Evolutionary conservation across 1,140 invertebrate species (phyloP), one percentile per base, ranked within the genome.

Genomic region (Sminthurinus signatus): DNA sequence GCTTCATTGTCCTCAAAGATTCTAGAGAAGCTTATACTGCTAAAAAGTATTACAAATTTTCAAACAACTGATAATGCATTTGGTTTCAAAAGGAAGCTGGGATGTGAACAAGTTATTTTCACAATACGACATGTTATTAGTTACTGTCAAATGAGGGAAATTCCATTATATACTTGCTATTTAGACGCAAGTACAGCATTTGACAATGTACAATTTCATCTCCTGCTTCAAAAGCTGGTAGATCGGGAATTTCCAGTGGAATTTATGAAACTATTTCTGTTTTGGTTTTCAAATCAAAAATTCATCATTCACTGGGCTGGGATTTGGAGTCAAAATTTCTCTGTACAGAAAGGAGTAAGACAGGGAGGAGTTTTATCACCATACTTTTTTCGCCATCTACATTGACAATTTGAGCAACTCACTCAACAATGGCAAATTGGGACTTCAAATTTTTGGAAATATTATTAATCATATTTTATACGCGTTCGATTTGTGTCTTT

Each of bases 171-270:
- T n/a, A 19, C 43, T 12, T 29, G 27, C 19, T 58, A 58, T 44
- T n/a, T 58, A 15, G 56, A 58, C n/a, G 56, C 56, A 19, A 58
- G 32, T 8, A 44, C 15, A 19, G 56, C 56, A 10, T 58, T 58
- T 27, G 56, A 58, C 29, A 19, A 17, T 8, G 56, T 58, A 27
- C 17, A 31, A 5, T 32, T 32, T 36, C 21, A 3, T 5, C 29
- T 19, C 2, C 19, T 56, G 31, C 5, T 56, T n/a, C 12, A 36
- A 17, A 56, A 56, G 29, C 19, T 56, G 31, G n/a, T 31, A 31
- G 28, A 56, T 3, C 2, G 28, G 2, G 31, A 23, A 32, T 8
- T 56, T 8, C 32, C 32, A 8, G 32, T 15, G 5, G 32, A 36
- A 8, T 8, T 36, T 36, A 8, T 36, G 32, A 36, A 8, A 36